Percentiles rank a stretch among this genome's conserved stretches.
These are phyloP conservation scores for Ptiloglossa arizonensis DNA, from an alignment of 1,140 invertebrate genomes.

Conservation along the genomic window DNA sequence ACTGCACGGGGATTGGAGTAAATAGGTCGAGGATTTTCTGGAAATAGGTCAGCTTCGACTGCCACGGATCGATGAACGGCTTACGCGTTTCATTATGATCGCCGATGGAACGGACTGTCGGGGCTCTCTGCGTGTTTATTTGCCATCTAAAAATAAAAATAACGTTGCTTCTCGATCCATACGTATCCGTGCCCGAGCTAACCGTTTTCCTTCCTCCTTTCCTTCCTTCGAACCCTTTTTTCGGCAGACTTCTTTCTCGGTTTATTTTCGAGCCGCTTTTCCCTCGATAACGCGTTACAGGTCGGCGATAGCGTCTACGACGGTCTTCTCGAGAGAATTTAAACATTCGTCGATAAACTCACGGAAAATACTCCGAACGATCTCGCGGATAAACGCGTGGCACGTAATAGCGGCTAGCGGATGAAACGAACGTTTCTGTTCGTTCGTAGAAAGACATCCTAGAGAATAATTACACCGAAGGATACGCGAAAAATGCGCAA, in stretches of 20 bases:
- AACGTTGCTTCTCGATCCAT: background rate
- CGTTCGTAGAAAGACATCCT: too few relatives aligned
- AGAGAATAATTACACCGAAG: too few relatives aligned
- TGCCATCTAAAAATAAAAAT: background rate
- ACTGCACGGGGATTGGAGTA: constrained; percentile 38
- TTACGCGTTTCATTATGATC: constrained; percentile 37
- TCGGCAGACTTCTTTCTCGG: too few relatives aligned
- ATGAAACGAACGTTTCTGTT: too few relatives aligned
- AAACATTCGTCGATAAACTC: too few relatives aligned
- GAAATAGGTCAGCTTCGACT: constrained; percentile 56
- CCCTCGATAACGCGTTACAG: too few relatives aligned
- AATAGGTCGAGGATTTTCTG: constrained; percentile 57
- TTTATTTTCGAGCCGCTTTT: background rate
- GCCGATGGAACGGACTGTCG: background rate
- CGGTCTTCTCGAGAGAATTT: background rate
- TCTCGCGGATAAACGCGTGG: background rate
- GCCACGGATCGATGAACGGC: constrained; percentile 32
- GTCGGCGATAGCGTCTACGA: background rate
- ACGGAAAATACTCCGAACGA: too few relatives aligned
- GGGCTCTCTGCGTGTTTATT: background rate
- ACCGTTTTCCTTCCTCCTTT: too few relatives aligned
- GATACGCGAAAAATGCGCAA: too few relatives aligned
- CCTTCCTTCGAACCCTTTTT: too few relatives aligned
- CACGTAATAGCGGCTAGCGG: too few relatives aligned
- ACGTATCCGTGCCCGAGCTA: too few relatives aligned